These are phyloP conservation scores for Acrobasis consociella DNA, from an alignment of 2,888 invertebrate genomes.

Conservation along the genomic window DNA sequence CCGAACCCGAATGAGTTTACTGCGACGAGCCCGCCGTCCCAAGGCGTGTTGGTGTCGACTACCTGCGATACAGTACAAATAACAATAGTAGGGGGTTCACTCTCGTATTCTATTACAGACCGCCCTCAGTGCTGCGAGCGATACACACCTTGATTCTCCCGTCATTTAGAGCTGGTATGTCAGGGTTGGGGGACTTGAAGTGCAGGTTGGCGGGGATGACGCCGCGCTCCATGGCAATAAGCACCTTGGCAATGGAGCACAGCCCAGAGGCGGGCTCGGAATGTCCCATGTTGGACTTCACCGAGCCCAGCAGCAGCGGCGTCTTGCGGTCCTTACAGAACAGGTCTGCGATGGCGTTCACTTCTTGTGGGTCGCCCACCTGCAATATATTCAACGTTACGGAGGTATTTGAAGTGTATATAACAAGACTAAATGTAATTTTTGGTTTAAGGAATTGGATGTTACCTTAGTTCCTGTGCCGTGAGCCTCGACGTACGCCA, in stretches of 20 bases:
- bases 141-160: conserved; percentile 89
- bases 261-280: conserved; percentile 97
- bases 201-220: conserved; percentile 96
- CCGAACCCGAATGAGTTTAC: conserved; percentile 98
- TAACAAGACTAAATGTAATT: too few species aligned
- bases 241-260: conserved; percentile 92
- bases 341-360: conserved; percentile 95
- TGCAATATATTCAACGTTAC: conserved; percentile 36
- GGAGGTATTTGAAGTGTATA: not conserved
- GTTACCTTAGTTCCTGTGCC: conserved; percentile 97
- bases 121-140: conserved; percentile 5
- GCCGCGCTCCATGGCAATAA: conserved; percentile 96
- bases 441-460: not conserved
- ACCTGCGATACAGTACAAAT: conserved; percentile 73
- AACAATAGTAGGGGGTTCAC: too few species aligned
- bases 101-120: too few species aligned
- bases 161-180: conserved; percentile 95
- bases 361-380: conserved; percentile 99
- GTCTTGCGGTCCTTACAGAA: conserved; percentile 91
- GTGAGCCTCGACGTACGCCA: conserved; percentile 97
- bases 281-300: conserved; percentile 99
- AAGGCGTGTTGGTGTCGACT: conserved; percentile 90
- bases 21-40: conserved; percentile 95
- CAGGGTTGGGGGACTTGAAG: conserved; percentile 91
- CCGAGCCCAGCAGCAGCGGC: conserved; percentile 96